These are phyloP conservation scores for Argyresthia goedartella DNA, from an alignment of 2,888 invertebrate species.

Conservation along the genomic window DNA sequence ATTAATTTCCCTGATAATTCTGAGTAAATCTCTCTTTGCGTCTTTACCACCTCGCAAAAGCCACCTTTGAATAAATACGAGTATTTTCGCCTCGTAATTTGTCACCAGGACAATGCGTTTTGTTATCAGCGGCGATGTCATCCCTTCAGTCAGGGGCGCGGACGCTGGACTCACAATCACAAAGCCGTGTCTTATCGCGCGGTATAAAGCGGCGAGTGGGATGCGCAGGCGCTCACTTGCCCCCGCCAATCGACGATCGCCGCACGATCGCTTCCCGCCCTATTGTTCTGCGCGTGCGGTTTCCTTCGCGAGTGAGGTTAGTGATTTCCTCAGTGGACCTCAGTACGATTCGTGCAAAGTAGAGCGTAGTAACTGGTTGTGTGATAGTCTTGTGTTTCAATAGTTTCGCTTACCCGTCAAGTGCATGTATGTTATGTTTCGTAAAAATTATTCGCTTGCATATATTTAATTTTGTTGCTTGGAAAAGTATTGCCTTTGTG, in stretches of 20 bases:
- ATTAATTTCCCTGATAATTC: no score
- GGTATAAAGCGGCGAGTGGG: conserved; percentile 36
- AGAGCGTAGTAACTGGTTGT: conserved; percentile 10
- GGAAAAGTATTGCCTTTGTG: background rate
- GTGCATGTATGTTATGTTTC: background rate
- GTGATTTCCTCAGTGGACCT: conserved; percentile 24
- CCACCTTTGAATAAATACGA: no score
- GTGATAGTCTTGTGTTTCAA: conserved; percentile 6
- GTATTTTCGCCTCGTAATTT: no score
- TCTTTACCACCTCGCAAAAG: no score
- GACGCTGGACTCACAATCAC: background rate
- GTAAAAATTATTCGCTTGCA: background rate
- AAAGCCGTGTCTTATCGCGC: conserved; percentile 32
- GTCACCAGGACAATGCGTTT: background rate
- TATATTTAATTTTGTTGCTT: background rate
- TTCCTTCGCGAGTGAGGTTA: conserved; percentile 56
- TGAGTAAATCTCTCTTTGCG: no score
- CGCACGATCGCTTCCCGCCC: conserved; percentile 45
- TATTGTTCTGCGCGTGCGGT: conserved; percentile 45
- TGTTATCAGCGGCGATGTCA: background rate
- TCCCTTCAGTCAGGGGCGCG: background rate
- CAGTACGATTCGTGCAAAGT: conserved; percentile 9
- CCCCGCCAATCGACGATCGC: conserved; percentile 32
- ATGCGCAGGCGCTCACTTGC: conserved; percentile 64
- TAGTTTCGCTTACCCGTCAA: background rate